Evolutionary conservation across 2,797 vertebrate genomes (phyloP), one percentile per base, ranked within the genome.

Genomic region (Picus viridis): DNA sequence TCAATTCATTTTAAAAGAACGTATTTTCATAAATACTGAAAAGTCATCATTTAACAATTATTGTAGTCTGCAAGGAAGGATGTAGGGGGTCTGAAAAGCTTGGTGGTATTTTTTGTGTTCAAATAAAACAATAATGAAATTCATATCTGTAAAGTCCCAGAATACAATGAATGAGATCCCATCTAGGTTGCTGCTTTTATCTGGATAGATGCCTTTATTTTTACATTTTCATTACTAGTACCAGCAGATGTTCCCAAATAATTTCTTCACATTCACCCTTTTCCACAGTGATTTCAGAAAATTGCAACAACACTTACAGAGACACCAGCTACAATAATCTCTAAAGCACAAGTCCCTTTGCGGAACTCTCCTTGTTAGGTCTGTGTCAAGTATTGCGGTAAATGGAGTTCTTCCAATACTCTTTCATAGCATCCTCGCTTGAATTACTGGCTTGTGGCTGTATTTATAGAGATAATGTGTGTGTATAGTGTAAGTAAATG

Each of bases 271-370:
- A 26, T 12, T 86, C 68, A 70, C 7, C 20, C 16, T 75, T 83
- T 78, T 53, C n/a, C 36, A 74, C 30, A 65, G 36, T 64, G 68
- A 24, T 65, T 89, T 89, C 80, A 91, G 71, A 82, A 92, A 88
- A 68, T n/a, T 76, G 54, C 32, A 86, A 29, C 30, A 74, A 11
- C 15, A 15, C 18, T 82, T 80, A 20, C 0, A 81, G 62, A 80
- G 8, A 63, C 30, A 49, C 24, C 79, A 58, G 7, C 23, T 86
- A 49, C 43, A 88, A 71, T 34, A 2, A 53, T 51, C 84, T 82
- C 54, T 43, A 71, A 73, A 92, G 20, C 45, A 71, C 12, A 74
- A 53, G 13, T 58, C 6, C 56, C 62, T 84, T 24, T 6, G 41
- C 56, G n/a, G 29, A 20, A 81, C 32, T 86, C 29, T 68, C 51